Conservation (phyloP, 30 jellyfish, hydroid and myxozoan species). For the Aurelia sp. region DNA sequence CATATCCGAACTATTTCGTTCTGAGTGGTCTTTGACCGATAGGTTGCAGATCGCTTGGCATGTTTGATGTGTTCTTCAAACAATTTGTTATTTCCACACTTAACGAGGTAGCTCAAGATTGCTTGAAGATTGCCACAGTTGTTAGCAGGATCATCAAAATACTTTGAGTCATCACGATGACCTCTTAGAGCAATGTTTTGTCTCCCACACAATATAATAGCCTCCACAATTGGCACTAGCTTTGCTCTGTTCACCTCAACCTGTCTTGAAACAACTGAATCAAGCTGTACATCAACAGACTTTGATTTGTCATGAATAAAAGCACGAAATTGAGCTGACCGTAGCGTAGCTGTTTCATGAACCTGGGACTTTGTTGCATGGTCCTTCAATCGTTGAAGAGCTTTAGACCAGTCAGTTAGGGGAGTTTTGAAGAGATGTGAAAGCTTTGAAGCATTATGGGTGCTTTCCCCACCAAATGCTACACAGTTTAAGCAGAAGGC, state of each 20-base stretch:
- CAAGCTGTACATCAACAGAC: slow-evolving; percentile 14
- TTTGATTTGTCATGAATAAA: not conserved
- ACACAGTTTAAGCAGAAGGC: slow-evolving; percentile 79
- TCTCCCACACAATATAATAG: slow-evolving; percentile 63
- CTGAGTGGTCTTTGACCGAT: slow-evolving; percentile 74
- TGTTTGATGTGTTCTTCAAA: slow-evolving; percentile 27
- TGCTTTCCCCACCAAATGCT: slow-evolving; percentile 42
- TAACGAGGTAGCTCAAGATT: slow-evolving; percentile 9
- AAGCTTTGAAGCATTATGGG: slow-evolving; percentile 22
- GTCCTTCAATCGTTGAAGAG: slow-evolving; percentile 25
- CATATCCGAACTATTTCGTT: slow-evolving; percentile 66
- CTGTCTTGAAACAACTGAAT: not conserved
- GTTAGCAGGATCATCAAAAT: not conserved
- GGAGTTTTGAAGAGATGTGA: slow-evolving; percentile 44
- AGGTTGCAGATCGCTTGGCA: slow-evolving; percentile 48
- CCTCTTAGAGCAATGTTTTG: slow-evolving; percentile 58
- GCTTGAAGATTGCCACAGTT: slow-evolving; percentile 40
- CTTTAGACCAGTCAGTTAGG: slow-evolving; percentile 15
- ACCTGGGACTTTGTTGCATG: slow-evolving; percentile 31
- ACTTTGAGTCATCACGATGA: slow-evolving; percentile 44
- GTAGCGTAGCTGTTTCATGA: slow-evolving; percentile 35
- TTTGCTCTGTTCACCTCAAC: slow-evolving; percentile 26
- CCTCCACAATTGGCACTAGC: slow-evolving; percentile 53
- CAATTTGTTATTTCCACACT: slow-evolving; percentile 28
- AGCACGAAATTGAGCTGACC: slow-evolving; percentile 11